A percentile compares a stretch with the other conserved stretches of the same genome.
phyloP scores from a whole-genome alignment of 2,888 invertebrate genomes.

The Anodontia alba region DNA sequence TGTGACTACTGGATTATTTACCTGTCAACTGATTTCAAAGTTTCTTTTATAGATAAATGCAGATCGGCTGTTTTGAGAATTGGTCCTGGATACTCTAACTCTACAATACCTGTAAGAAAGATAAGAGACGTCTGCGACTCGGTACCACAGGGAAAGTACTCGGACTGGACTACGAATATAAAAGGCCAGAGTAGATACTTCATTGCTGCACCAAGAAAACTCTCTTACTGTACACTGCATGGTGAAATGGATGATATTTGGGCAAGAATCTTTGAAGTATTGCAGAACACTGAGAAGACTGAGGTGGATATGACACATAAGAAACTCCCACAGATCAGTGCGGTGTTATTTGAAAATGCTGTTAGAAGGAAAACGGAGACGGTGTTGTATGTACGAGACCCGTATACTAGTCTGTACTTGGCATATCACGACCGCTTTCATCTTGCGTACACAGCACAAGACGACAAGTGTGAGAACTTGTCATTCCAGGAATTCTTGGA shows the following conservation, averaged over 20 bases:
- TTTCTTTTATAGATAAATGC: no score
- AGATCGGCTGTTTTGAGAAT: no score
- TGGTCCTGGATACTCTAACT: no score
- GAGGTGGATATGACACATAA: not conserved
- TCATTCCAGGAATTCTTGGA: slow-evolving; percentile 58
- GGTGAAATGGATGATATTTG: not conserved
- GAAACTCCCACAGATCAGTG: not conserved
- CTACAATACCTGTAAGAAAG: not conserved
- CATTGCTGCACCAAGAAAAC: not conserved
- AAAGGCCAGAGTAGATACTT: not conserved
- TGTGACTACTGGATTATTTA: no score
- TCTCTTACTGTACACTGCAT: not conserved
- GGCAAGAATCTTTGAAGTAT: not conserved
- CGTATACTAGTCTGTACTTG: slow-evolving; percentile 61
- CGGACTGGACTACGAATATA: not conserved
- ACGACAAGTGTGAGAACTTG: slow-evolving; percentile 14
- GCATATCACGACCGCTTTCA: slow-evolving; percentile 66
- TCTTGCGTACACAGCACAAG: not conserved
- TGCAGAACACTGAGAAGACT: not conserved
- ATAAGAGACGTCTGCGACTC: not conserved
- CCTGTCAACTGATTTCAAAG: no score
- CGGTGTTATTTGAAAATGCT: not conserved
- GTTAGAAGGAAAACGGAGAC: not conserved
- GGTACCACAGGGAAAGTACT: not conserved
- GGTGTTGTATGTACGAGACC: slow-evolving; percentile 59